These are phyloP conservation scores for Cotesia chilonis DNA, from an alignment of 1,140 invertebrate species.

Conservation along the genomic window DNA sequence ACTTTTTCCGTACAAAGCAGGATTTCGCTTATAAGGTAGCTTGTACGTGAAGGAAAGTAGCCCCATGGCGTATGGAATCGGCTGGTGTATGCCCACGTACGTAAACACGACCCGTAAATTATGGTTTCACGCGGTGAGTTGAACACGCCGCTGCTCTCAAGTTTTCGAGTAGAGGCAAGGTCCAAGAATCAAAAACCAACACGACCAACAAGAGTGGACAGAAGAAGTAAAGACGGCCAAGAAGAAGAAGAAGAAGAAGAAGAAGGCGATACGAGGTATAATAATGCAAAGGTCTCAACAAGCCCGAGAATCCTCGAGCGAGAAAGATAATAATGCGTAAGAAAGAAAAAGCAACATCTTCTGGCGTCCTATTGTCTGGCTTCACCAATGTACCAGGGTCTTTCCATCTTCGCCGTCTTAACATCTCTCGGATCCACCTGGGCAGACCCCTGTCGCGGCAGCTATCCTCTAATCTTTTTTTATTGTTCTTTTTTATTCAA, in stretches of 20 bases:
- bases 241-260: slow-evolving; percentile 9
- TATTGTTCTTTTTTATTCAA: not conserved
- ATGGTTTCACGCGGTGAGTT: slow-evolving; percentile 36
- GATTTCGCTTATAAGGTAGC: slow-evolving; percentile 33
- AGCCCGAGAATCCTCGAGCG: not conserved
- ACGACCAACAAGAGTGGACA: not conserved
- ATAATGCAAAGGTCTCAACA: not conserved
- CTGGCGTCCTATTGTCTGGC: slow-evolving; percentile 60
- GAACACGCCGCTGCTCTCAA: slow-evolving; percentile 25
- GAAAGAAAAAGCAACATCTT: slow-evolving; percentile 32
- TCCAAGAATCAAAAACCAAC: not conserved
- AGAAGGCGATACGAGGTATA: not conserved
- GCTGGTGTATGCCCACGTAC: slow-evolving; percentile 33
- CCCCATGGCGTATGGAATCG: slow-evolving; percentile 8
- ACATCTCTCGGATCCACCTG: slow-evolving; percentile 36
- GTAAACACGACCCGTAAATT: slow-evolving; percentile 37
- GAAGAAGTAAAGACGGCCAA: not conserved
- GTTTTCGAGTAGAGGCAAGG: slow-evolving; percentile 15
- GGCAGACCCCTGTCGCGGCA: slow-evolving; percentile 4
- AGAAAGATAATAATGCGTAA: not conserved
- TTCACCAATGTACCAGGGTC: slow-evolving; percentile 25
- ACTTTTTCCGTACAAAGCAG: slow-evolving; percentile 20
- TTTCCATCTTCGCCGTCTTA: slow-evolving; percentile 33
- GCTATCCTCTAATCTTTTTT: not conserved
- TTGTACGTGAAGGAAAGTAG: slow-evolving; percentile 30